Percentiles rank a stretch among this genome's conserved stretches.
Conservation (phyloP, 2,797 vertebrate species). For the Apodemus agrarius region DNA sequence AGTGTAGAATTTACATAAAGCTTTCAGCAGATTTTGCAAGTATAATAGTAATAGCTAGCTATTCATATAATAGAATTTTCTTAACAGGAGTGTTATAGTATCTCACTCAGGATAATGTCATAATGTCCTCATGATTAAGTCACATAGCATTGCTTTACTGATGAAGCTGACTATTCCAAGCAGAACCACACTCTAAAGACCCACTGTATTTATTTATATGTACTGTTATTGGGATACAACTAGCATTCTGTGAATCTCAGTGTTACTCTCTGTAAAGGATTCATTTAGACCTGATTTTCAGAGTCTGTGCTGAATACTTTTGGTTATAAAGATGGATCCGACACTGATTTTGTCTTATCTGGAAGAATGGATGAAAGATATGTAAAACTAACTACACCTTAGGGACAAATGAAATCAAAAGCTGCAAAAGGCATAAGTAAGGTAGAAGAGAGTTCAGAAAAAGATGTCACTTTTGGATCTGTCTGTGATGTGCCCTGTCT, state of each 20-base stretch:
- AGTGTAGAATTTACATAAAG: not conserved
- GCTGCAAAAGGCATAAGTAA: not conserved
- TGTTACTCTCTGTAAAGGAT: slow-evolving; percentile 3
- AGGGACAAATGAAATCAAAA: not conserved
- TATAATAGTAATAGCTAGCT: not conserved
- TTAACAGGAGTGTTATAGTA: slow-evolving; percentile 19
- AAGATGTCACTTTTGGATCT: slow-evolving; percentile 1
- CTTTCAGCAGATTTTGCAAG: not conserved
- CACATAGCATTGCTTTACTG: not conserved
- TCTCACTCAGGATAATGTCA: not conserved
- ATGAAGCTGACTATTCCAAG: not conserved
- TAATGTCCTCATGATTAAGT: not conserved
- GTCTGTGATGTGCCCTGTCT: not conserved
- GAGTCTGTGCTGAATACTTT: not conserved
- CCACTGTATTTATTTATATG: not conserved
- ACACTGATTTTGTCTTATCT: not conserved
- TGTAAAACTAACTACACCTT: slow-evolving; percentile 10
- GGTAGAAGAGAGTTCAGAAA: not conserved
- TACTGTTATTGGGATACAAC: not conserved
- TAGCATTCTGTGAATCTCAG: slow-evolving; percentile 7
- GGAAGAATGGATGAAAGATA: not conserved
- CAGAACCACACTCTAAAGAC: not conserved
- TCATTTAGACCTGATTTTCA: not conserved
- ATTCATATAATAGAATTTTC: slow-evolving; percentile 35
- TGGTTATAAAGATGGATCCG: not conserved